Conservation (phyloP, 2,113 vertebrate species). For the Tor tambroides region DNA sequence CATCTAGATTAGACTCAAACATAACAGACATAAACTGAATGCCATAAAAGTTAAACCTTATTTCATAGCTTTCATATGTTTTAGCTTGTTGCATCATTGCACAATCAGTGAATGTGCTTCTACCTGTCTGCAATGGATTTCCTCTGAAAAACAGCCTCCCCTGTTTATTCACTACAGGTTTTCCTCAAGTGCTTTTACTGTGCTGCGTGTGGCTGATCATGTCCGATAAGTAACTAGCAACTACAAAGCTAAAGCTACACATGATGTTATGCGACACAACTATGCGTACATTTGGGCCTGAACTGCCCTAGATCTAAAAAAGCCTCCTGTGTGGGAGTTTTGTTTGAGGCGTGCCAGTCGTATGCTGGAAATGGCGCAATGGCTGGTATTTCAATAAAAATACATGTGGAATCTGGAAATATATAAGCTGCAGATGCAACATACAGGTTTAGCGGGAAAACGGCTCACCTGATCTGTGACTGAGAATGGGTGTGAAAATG, state of each 20-base stretch:
- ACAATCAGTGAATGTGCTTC: not conserved
- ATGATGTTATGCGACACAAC: not conserved
- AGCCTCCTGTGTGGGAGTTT: not conserved
- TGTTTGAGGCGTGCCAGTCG: not conserved
- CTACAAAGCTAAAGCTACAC: not conserved
- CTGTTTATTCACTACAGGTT: not conserved
- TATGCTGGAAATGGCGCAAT: not conserved
- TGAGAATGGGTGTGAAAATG: not conserved
- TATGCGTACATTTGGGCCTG: not conserved
- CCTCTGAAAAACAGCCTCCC: not conserved
- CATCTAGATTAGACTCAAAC: not conserved
- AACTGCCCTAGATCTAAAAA: not conserved
- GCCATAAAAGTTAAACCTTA: not conserved
- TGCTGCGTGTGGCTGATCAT: not conserved
- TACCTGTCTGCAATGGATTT: not conserved
- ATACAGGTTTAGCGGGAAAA: slow-evolving; percentile 23
- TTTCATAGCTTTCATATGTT: not conserved
- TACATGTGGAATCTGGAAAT: not conserved
- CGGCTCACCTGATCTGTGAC: slow-evolving; percentile 2
- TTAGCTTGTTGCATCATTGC: not conserved
- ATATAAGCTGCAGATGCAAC: not conserved
- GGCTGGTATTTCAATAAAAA: not conserved
- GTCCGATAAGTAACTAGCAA: not conserved
- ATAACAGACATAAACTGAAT: not conserved
- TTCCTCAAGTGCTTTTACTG: not conserved